These are phyloP conservation scores for Batillaria attramentaria DNA, from an alignment of 1,140 invertebrate genomes.

Conservation along the genomic window DNA sequence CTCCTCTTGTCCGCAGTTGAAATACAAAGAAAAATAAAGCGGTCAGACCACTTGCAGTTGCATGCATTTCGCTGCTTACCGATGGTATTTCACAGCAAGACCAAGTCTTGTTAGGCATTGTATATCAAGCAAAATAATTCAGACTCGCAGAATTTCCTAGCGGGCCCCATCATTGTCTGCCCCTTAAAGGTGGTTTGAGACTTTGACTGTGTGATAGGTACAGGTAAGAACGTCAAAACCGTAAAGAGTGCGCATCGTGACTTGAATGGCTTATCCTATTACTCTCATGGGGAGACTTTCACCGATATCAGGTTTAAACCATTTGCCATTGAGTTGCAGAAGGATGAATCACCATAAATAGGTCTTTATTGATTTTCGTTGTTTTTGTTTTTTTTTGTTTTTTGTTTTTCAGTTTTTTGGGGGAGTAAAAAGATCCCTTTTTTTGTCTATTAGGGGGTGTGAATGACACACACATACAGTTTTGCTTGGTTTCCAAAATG, in stretches of 20 bases:
- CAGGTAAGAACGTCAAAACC: neutral
- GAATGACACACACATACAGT: slow-evolving; percentile 27
- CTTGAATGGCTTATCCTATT: neutral
- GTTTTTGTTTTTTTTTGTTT: neutral
- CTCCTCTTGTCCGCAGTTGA: neutral
- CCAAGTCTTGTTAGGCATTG: neutral
- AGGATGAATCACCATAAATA: neutral
- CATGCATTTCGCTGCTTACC: neutral
- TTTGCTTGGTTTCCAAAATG: slow-evolving; percentile 24
- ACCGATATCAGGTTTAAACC: too few species aligned
- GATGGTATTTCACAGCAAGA: neutral
- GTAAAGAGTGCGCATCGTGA: neutral
- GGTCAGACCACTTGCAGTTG: neutral
- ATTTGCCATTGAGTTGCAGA: too few species aligned
- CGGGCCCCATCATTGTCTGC: too few species aligned
- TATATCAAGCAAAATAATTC: too few species aligned
- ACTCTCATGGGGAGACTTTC: slow-evolving; percentile 4
- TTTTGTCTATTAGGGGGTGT: neutral
- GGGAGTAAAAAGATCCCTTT: neutral
- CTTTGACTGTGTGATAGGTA: neutral
- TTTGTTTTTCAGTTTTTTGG: slow-evolving; percentile 1
- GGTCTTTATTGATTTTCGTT: too few species aligned
- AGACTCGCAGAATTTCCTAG: too few species aligned
- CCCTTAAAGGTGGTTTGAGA: too few species aligned
- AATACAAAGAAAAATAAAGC: neutral